A percentile compares a stretch with the other conserved stretches of the same genome.
These are phyloP conservation scores for Dimorphilus gyrociliatus DNA, from an alignment of 2,888 invertebrate species.

Conservation along the genomic window DNA sequence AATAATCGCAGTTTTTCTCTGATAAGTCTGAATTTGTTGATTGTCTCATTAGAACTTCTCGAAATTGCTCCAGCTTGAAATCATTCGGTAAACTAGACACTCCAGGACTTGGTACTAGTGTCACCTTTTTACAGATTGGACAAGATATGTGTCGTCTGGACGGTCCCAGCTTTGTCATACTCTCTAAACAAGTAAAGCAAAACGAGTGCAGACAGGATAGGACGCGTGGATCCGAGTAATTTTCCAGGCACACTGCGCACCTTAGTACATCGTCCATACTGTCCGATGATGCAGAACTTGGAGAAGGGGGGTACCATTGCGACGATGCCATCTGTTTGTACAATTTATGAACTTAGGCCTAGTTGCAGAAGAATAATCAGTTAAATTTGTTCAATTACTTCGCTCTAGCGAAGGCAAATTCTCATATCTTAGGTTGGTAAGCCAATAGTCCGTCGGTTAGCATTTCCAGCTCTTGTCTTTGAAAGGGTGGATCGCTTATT, in stretches of 20 bases:
- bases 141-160: constrained; percentile 28
- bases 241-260: constrained; percentile 32
- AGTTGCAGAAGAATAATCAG: no score
- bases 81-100: constrained; percentile 30
- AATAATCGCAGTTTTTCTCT: constrained; percentile 8
- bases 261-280: constrained; percentile 9
- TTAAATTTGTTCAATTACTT: no score
- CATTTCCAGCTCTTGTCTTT: no score
- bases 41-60: constrained; percentile 7
- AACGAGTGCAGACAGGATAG: constrained; percentile 31
- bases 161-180: constrained; percentile 15
- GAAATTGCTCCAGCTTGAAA: constrained; percentile 17
- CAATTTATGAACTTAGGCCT: no score
- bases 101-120: constrained; percentile 27
- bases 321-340: constrained; percentile 6
- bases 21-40: background rate
- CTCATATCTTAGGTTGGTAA: no score
- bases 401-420: no score
- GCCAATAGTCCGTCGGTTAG: no score
- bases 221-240: constrained; percentile 29
- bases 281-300: constrained; percentile 1
- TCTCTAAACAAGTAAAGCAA: constrained; percentile 27
- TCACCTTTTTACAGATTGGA: constrained; percentile 31
- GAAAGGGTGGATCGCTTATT: no score
- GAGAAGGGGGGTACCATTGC: background rate